Evolutionary conservation across 2,888 invertebrate species (phyloP).

Genomic region (Dysmachus trigonus): DNA sequence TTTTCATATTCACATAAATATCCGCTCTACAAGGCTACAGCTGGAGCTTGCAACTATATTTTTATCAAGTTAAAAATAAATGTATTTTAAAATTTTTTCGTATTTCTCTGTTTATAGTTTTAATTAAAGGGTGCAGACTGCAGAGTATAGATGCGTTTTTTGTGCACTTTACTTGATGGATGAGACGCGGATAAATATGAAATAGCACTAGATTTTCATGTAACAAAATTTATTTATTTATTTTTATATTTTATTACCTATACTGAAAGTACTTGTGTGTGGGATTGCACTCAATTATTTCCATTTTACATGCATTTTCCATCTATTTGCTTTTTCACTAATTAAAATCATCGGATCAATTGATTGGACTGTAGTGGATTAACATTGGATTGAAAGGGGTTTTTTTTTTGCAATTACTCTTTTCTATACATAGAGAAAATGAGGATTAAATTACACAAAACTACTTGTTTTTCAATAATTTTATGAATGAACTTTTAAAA

Average conservation of each 20-base stretch:
- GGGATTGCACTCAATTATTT: not conserved
- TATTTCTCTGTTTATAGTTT: not conserved
- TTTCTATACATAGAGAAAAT: not conserved
- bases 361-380: not conserved
- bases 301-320: not conserved
- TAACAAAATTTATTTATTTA: not conserved
- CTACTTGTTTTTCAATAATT: not conserved
- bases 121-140: not conserved
- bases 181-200: not conserved
- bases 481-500: not conserved
- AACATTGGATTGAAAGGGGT: not conserved
- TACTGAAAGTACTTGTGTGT: not conserved
- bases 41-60: not conserved
- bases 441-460: not conserved
- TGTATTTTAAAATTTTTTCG: not conserved
- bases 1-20: constrained; percentile 9
- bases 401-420: not conserved
- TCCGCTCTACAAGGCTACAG: not conserved
- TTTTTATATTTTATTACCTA: not conserved
- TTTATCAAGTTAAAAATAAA: not conserved
- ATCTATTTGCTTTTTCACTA: not conserved
- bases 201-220: not conserved
- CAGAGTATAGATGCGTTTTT: not conserved
- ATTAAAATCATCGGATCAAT: not conserved
- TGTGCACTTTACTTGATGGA: not conserved